A percentile compares a stretch with the other conserved stretches of the same genome.
These are phyloP conservation scores for Danaus melanippus DNA, from an alignment of 1,140 invertebrate species.

Conservation along the genomic window DNA sequence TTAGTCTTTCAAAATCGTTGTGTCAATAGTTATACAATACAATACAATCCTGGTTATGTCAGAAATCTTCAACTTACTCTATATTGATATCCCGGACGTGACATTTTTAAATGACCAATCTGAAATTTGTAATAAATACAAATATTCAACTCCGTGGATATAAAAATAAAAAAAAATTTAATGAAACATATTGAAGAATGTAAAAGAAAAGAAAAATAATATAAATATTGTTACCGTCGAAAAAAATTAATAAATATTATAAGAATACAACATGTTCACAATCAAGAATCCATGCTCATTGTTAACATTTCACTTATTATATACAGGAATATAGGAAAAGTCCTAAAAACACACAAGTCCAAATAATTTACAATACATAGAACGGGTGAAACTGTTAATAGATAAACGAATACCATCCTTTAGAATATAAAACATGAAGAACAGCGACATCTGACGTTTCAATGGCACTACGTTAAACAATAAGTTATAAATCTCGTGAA, in stretches of 20 bases:
- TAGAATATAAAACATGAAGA: no score
- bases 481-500: constrained; percentile 21
- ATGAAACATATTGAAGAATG: neutral
- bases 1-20: constrained; percentile 56
- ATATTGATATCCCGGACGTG: constrained; percentile 60
- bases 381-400: no score
- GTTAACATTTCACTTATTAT: no score
- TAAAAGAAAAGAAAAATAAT: neutral
- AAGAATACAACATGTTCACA: no score
- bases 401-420: no score
- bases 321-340: no score
- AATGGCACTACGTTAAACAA: constrained; percentile 23
- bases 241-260: no score
- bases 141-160: constrained; percentile 12
- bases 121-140: constrained; percentile 45
- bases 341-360: no score
- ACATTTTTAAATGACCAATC: constrained; percentile 71
- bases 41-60: constrained; percentile 6
- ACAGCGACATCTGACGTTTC: no score
- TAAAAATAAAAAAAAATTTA: constrained; percentile 1
- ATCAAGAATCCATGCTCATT: no score
- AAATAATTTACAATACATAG: no score
- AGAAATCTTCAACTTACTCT: constrained; percentile 22
- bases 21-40: constrained; percentile 15
- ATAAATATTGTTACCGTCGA: no score